Percentiles rank a stretch among this genome's conserved stretches.
phyloP scores from a whole-genome alignment of 2,888 invertebrate genomes.

The Drosophila buzzatii region DNA sequence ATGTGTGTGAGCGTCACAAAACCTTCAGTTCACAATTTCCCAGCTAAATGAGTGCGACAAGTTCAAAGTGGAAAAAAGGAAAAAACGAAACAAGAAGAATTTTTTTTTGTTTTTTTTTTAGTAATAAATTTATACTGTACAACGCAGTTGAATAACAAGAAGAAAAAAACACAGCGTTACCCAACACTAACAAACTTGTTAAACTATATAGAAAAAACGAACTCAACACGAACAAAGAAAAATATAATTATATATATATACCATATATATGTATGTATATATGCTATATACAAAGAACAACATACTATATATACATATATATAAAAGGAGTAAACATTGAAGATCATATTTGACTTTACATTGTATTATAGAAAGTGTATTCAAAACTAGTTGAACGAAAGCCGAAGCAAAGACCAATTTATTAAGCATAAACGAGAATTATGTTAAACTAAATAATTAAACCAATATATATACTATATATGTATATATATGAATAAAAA shows the following conservation, averaged over 20 bases:
- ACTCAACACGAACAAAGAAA: constrained; percentile 4
- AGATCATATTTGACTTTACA: constrained; percentile 76
- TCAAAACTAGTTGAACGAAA: constrained; percentile 71
- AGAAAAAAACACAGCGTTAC: background rate
- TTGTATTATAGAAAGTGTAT: constrained; percentile 74
- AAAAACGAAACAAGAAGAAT: background rate
- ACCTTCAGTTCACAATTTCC: constrained; percentile 6
- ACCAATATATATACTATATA: constrained; percentile 5
- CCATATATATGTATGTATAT: constrained; percentile 9
- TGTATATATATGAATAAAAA: constrained; percentile 6
- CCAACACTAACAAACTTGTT: constrained; percentile 1
- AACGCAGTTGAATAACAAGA: background rate
- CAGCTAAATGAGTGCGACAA: constrained; percentile 9
- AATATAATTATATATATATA: constrained; percentile 12
- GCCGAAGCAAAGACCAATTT: constrained; percentile 80
- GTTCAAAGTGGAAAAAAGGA: background rate
- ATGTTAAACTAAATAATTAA: constrained; percentile 71
- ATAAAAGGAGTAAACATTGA: constrained; percentile 35
- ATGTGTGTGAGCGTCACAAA: background rate
- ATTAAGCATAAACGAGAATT: constrained; percentile 69
- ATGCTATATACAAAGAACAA: constrained; percentile 44
- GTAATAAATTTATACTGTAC: background rate
- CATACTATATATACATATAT: constrained; percentile 30
- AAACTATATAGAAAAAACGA: constrained; percentile 3
- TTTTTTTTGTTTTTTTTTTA: background rate